Base-by-base conservation (phyloP, 2,797 vertebrate species). In the Tauraco hartlaubi region DNA sequence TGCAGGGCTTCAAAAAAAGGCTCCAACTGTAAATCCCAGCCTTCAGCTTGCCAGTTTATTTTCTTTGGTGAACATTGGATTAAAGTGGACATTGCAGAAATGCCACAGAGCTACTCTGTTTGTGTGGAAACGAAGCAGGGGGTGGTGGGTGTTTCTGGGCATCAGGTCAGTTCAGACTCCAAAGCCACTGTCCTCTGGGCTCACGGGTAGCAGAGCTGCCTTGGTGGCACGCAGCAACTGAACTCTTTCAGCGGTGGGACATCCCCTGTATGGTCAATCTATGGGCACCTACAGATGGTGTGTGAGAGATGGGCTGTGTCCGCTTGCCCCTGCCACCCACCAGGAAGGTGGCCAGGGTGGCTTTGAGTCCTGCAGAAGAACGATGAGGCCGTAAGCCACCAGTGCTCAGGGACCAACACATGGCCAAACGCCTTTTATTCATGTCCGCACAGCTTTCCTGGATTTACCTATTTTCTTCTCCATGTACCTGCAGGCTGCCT, bases 261-360 rank as follows among this genome's bases (percentile, higher is more conserved):
- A 41, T 66, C 9, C 23, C 35, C 12, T 0, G 0, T 25, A 21
- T 0, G 3, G 44, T 39, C 58, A n/a, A 31, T 31, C 28, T 33
- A 9, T 12, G 37, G 58, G 31, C 15, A 44, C 26, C 11, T 39
- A 2, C 2, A 2, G 35, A 15, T 31, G 39, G 66, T 1, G 2
- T 2, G 1, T 0, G 2, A 72, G 54, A n/a, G 43, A 63, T 62
- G 74, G 41, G 31, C 62, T 3, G 0, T 17, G 18, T 14, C 69
- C 15, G 5, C 52, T 61, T 63, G 48, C 52, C 23, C 6, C 52
- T 75, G 64, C 29, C 21, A 11, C 23, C 21, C 64, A 43, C 37
- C 25, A 35, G 62, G 56, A 51, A 37, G 26, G 35, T 52, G 33
- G 20, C 69, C 12, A 12, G 31, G 9, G 26, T 78, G 81, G 26